Evolutionary conservation across 1,140 invertebrate species (phyloP), one percentile per base, ranked within the genome.

Genomic region (Cydia amplana): DNA sequence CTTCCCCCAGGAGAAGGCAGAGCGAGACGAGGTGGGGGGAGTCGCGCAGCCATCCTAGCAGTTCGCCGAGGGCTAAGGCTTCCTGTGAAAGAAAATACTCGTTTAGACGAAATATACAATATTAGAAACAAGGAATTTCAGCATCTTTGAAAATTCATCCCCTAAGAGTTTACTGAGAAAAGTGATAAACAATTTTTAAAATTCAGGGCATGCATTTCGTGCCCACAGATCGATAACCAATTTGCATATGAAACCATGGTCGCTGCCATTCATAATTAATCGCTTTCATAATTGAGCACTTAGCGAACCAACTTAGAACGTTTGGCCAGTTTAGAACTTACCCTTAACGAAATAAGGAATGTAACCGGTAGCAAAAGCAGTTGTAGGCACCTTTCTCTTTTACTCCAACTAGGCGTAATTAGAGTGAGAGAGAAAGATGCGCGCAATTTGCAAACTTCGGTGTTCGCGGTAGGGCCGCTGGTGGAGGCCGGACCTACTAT

Each of bases 1-100:
- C 87, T n/a, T 98, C 97, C 0, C 96, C 97, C n/a, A 95, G 94
- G 1, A 96, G 95, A 16, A 99, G 93, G 90, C 97, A 97, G 16
- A 95, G 91, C 0, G 97, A 97, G 46, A 98, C 87, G 7, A 98
- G 91, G 82, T 96, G 95, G 0, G 98, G 97, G 32, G 96, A 96
- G 73, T 96, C 95, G 76, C 97, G 94, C 23, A 99, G 87, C 79
- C 95, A 94, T 84, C 95, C 95, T 18, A 99, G 90, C 60, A 98
- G 95, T 83, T 98, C 96, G 32, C 96, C 96, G 82, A 97, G 96
- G 60, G 95, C 94, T 75, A 96, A 91, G 20, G 95, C 95, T 84
- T 97, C 95, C 94, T 98, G 94, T 25, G 90, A 87, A 74, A 76
- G 55, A 75, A 7, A 28, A 28, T 28, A 28, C 28, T 28, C 4